These are phyloP conservation scores for Drosophila ogumai DNA, from an alignment of 1,140 invertebrate species.

Conservation along the genomic window DNA sequence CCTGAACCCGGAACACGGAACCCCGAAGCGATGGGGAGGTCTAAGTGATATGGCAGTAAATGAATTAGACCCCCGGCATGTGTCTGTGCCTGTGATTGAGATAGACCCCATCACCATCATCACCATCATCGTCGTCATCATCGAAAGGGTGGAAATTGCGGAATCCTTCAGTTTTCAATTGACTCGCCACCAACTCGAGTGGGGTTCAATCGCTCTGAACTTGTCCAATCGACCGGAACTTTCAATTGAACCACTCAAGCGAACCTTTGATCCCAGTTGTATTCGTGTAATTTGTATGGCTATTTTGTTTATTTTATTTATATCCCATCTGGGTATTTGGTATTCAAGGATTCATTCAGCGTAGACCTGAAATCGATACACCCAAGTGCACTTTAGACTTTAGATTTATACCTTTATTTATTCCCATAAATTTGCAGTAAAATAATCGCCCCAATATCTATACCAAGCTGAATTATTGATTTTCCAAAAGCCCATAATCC, in stretches of 20 bases:
- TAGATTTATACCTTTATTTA: conserved; percentile 3
- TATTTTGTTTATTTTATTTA: conserved; percentile 49
- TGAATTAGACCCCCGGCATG: conserved; percentile 49
- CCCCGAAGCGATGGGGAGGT: conserved; percentile 40
- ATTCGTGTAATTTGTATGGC: conserved; percentile 18
- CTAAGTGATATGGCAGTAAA: conserved; percentile 61
- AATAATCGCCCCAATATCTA: conserved; percentile 3
- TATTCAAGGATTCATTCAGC: conserved; percentile 31
- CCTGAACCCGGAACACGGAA: conserved; percentile 9
- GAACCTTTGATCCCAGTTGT: conserved; percentile 41
- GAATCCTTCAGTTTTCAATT: conserved; percentile 45
- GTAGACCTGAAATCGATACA: conserved; percentile 31
- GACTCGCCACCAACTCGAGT: conserved; percentile 42
- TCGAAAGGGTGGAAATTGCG: conserved; percentile 29
- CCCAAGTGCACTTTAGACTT: conserved; percentile 22
- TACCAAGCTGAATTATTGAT: not conserved
- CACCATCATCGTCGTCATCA: not conserved
- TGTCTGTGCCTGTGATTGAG: conserved; percentile 38
- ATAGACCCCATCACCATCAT: not conserved
- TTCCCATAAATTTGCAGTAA: conserved; percentile 5
- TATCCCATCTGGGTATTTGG: conserved; percentile 31
- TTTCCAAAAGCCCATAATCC: not conserved
- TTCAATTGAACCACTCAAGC: conserved; percentile 48
- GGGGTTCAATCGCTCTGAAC: conserved; percentile 50
- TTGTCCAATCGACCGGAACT: conserved; percentile 54